These are phyloP conservation scores for Synergus itoensis DNA, from an alignment of 2,888 invertebrate genomes.

Conservation along the genomic window DNA sequence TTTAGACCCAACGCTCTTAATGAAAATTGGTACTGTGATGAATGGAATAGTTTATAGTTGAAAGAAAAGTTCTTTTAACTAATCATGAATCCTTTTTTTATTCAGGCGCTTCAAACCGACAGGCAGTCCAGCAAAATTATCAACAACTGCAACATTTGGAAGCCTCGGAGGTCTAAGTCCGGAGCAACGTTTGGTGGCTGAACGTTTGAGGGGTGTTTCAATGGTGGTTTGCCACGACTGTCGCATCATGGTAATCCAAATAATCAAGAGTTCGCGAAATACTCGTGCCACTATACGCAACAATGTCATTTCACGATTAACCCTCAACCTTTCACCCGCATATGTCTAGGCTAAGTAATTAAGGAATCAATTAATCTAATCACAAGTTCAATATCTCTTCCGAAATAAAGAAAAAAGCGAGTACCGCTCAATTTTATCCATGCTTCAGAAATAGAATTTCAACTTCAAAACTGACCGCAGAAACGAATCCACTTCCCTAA, in stretches of 20 bases:
- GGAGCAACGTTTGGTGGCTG: constrained; percentile 77
- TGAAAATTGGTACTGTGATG: too few species aligned
- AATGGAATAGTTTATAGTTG: background rate
- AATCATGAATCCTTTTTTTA: constrained; percentile 5
- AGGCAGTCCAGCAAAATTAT: constrained; percentile 82
- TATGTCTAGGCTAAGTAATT: constrained; percentile 80
- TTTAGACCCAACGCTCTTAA: too few species aligned
- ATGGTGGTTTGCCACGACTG: constrained; percentile 97
- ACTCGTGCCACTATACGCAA: constrained; percentile 90
- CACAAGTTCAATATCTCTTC: constrained; percentile 43
- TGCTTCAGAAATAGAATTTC: background rate
- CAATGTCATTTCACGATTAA: constrained; percentile 89
- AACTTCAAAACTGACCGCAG: background rate
- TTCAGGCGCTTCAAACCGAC: constrained; percentile 79
- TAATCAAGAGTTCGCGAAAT: constrained; percentile 92
- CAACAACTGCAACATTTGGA: constrained; percentile 79
- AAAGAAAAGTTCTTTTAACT: constrained; percentile 1
- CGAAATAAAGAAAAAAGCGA: background rate
- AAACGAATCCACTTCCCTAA: constrained; percentile 21
- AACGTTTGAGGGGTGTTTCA: constrained; percentile 86
- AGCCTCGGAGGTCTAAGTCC: constrained; percentile 70
- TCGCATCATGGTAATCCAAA: constrained; percentile 95
- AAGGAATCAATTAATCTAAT: constrained; percentile 52
- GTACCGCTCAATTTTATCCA: background rate
- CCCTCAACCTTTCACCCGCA: constrained; percentile 90